Conservation (phyloP, 1,140 invertebrate genomes). For the Mylabris phalerata region DNA sequence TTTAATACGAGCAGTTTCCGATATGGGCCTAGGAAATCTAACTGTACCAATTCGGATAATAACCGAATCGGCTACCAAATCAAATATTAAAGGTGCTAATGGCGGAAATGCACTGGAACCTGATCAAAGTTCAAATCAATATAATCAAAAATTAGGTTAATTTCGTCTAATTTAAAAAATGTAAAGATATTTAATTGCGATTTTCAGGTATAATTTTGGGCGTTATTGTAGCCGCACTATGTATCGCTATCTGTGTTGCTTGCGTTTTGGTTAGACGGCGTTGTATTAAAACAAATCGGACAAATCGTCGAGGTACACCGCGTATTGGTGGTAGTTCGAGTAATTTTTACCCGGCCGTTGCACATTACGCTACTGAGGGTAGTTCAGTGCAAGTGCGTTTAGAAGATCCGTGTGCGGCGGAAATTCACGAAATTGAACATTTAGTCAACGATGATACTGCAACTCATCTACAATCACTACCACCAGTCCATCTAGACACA, state of each 20-base stretch:
- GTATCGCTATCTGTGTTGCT: slow-evolving; percentile 38
- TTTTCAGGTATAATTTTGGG: slow-evolving; percentile 41
- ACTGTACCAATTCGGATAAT: slow-evolving; percentile 42
- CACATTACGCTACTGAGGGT: slow-evolving; percentile 25
- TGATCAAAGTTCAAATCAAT: slow-evolving; percentile 23
- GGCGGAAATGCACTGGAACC: slow-evolving; percentile 3
- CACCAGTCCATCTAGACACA: neutral
- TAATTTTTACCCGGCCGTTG: slow-evolving; percentile 28
- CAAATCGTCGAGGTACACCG: slow-evolving; percentile 8
- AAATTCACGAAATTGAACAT: slow-evolving; percentile 41
- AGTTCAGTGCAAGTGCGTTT: slow-evolving; percentile 28
- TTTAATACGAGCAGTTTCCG: slow-evolving; percentile 48
- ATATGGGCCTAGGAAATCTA: slow-evolving; percentile 47
- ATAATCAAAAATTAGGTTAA: slow-evolving; percentile 43
- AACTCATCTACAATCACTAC: neutral
- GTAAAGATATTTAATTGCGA: neutral
- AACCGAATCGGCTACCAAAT: slow-evolving; percentile 24
- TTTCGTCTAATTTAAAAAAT: neutral
- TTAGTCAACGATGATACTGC: slow-evolving; percentile 33
- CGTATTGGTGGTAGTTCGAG: slow-evolving; percentile 19
- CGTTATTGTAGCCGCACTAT: slow-evolving; percentile 35
- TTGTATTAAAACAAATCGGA: slow-evolving; percentile 30
- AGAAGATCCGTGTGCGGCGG: slow-evolving; percentile 24
- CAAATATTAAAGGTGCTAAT: neutral
- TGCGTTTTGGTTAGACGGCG: slow-evolving; percentile 37